A percentile compares a stretch with the other conserved stretches of the same genome.
phyloP scores from a whole-genome alignment of 1,140 invertebrate genomes.

The Ceratosolen solmsi region DNA sequence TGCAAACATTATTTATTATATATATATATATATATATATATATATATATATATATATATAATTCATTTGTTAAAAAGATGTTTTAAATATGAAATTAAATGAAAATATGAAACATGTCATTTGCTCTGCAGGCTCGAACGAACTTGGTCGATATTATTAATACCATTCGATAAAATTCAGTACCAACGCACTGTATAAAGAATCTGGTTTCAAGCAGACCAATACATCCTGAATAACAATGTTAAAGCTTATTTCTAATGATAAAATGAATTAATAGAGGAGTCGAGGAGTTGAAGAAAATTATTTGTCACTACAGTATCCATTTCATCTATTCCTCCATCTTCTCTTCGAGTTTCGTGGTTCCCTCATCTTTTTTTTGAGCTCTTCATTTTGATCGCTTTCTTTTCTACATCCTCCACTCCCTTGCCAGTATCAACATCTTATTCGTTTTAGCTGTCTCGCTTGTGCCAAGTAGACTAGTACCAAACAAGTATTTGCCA shows the following conservation, averaged over 20 bases:
- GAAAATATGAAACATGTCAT: too few species aligned
- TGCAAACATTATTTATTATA: too few species aligned
- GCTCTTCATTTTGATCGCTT: background rate
- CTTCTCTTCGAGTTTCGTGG: background rate
- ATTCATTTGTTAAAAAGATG: too few species aligned
- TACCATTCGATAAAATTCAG: background rate
- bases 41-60: too few species aligned
- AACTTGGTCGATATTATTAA: too few species aligned
- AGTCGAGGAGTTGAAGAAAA: background rate
- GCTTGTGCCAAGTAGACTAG: background rate
- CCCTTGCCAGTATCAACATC: too few species aligned
- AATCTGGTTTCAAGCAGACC: background rate
- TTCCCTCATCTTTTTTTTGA: background rate
- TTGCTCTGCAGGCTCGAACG: too few species aligned
- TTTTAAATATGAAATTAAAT: too few species aligned
- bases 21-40: too few species aligned
- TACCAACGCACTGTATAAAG: background rate
- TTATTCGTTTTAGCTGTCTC: background rate
- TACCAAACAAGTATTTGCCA: conserved; percentile 42
- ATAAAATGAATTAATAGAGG: conserved; percentile 29
- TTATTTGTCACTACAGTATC: conserved; percentile 3
- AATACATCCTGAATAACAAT: conserved; percentile 20
- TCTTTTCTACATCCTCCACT: background rate
- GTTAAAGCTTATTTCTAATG: background rate
- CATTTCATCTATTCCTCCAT: conserved; percentile 22